Conservation (phyloP, 2,113 vertebrate species). For the Chunga burmeisteri region DNA sequence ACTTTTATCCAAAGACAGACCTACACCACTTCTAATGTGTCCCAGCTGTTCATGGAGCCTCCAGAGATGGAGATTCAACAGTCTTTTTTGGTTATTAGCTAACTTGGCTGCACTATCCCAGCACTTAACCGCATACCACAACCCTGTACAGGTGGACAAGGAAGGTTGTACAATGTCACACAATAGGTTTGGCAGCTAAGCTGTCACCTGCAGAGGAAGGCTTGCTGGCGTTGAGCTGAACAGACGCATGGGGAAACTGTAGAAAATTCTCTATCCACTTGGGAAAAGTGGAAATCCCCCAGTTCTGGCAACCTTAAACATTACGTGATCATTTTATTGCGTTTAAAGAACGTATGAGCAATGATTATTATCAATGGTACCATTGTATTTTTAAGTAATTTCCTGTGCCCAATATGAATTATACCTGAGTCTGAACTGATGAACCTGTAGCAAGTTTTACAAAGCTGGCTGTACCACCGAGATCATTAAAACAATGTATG, state of each 20-base stretch:
- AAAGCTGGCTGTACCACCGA: not conserved
- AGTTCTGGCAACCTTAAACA: not conserved
- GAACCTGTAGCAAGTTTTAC: not conserved
- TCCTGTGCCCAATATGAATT: not conserved
- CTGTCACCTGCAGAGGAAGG: not conserved
- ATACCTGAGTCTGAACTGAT: not conserved
- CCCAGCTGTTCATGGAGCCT: not conserved
- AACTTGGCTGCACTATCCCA: not conserved
- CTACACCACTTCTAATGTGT: not conserved
- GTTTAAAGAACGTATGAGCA: not conserved
- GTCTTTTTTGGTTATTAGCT: not conserved
- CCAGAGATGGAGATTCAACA: not conserved
- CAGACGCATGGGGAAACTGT: not conserved
- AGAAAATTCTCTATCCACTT: not conserved
- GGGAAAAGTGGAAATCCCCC: not conserved
- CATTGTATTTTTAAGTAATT: not conserved
- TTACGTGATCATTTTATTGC: not conserved
- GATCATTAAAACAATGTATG: not conserved
- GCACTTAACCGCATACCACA: not conserved
- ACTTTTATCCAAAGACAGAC: not conserved
- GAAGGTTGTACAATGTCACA: not conserved
- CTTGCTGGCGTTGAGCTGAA: not conserved
- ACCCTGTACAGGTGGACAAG: fast-evolving
- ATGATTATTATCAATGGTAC: not conserved
- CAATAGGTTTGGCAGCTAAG: not conserved